phyloP scores from a whole-genome alignment of 2,113 vertebrate species.

The Benitochromis conjunctus region DNA sequence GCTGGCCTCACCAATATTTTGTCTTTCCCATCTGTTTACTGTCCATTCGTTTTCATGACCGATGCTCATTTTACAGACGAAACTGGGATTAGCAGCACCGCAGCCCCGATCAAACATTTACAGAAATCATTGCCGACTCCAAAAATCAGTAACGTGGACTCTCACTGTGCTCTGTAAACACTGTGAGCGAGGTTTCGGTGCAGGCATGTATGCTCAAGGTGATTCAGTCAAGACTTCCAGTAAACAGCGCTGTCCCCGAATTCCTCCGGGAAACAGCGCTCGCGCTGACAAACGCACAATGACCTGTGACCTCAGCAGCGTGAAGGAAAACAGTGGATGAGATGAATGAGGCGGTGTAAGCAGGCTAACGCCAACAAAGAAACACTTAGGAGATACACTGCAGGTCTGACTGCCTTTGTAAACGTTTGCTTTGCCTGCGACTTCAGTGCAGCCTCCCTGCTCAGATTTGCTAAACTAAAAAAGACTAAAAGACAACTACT shows the following conservation, averaged over 20 bases:
- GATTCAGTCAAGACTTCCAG: slow-evolving; percentile 31
- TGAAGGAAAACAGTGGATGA: neutral
- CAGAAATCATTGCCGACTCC: fast-evolving
- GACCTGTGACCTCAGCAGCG: slow-evolving; percentile 33
- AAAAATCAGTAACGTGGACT: neutral
- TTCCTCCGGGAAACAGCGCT: slow-evolving; percentile 12
- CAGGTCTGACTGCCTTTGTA: neutral
- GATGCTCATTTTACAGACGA: neutral
- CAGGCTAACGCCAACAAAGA: neutral
- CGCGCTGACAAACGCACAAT: slow-evolving; percentile 12
- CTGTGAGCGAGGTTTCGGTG: neutral
- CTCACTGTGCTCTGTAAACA: neutral
- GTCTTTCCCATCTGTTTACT: neutral
- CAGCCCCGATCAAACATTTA: neutral
- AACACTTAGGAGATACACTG: neutral
- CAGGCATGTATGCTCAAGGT: neutral
- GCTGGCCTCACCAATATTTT: neutral
- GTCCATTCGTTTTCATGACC: neutral
- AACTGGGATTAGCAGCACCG: neutral
- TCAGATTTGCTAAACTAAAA: neutral
- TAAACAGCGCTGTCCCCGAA: neutral
- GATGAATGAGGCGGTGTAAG: neutral
- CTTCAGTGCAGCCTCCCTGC: neutral
- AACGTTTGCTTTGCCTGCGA: neutral
- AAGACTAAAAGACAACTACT: neutral